Conservation (phyloP, 1,140 invertebrate genomes). For the Penaeus japonicus region DNA sequence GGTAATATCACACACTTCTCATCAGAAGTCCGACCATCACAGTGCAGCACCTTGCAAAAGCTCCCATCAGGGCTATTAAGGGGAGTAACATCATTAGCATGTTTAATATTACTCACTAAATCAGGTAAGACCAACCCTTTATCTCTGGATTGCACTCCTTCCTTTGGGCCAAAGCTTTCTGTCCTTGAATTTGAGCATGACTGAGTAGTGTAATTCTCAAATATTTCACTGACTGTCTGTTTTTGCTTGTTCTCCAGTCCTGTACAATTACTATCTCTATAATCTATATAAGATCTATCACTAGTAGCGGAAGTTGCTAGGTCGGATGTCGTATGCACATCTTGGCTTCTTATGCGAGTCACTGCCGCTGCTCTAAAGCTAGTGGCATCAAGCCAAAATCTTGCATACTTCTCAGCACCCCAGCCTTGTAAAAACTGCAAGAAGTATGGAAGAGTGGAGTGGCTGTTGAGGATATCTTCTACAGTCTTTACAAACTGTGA, state of each 20-base stretch:
- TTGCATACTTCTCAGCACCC: constrained; percentile 37
- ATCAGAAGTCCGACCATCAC: neutral
- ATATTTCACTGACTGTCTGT: neutral
- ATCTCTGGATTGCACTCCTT: neutral
- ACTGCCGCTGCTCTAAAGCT: constrained; percentile 26
- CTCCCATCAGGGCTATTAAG: constrained; percentile 28
- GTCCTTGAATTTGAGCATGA: neutral
- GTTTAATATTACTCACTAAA: constrained; percentile 39
- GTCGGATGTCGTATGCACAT: neutral
- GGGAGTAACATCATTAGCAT: constrained; percentile 40
- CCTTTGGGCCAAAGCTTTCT: neutral
- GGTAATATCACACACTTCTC: neutral
- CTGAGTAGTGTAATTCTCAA: neutral
- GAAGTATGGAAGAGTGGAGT: constrained; percentile 47
- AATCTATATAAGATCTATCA: neutral
- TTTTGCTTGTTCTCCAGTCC: too few species aligned
- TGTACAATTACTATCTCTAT: too few species aligned
- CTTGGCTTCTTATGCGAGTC: neutral
- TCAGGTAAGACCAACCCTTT: constrained; percentile 34
- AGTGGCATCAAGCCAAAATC: constrained; percentile 40
- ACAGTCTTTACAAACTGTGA: constrained; percentile 49
- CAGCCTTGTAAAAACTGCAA: constrained; percentile 43
- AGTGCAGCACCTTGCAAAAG: neutral
- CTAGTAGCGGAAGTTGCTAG: neutral
- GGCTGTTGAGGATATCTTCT: constrained; percentile 34